Evolutionary conservation across 1,140 invertebrate species (phyloP).

Genomic region (Lordiphosa collinella): DNA sequence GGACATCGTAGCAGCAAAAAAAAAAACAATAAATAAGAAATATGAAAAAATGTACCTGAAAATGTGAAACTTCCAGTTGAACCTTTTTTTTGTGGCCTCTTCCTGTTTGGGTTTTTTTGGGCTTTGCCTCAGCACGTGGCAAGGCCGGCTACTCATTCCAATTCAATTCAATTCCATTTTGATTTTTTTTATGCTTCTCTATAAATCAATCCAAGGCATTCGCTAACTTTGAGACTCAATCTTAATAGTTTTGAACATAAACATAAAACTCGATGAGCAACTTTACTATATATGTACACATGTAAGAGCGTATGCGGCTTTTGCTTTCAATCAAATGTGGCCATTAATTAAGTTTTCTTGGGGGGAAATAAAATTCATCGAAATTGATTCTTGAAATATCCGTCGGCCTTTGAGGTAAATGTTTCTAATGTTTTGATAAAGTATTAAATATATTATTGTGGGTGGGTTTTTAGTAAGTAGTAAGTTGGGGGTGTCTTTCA

Average conservation of each 20-base stretch:
- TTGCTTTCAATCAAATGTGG: constrained; percentile 34
- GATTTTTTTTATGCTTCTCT: constrained; percentile 20
- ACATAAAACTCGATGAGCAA: constrained; percentile 42
- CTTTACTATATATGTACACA: not conserved
- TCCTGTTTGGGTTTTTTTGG: constrained; percentile 9
- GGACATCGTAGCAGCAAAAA: no score
- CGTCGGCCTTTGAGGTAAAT: no score
- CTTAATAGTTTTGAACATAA: constrained; percentile 34
- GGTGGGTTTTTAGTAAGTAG: no score
- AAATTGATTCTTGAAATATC: no score
- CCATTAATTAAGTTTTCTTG: constrained; percentile 38
- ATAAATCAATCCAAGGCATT: constrained; percentile 43
- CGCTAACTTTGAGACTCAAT: constrained; percentile 18
- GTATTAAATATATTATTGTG: no score
- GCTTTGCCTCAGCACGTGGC: constrained; percentile 9
- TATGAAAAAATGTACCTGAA: constrained; percentile 16
- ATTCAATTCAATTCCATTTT: constrained; percentile 38
- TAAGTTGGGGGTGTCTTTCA: no score
- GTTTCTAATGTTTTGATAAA: not conserved
- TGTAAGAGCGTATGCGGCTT: not conserved
- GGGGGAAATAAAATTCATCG: not conserved
- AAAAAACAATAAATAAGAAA: constrained; percentile 16
- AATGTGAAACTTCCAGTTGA: constrained; percentile 6
- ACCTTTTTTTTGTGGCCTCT: constrained; percentile 5
- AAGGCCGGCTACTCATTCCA: constrained; percentile 30